Evolutionary conservation across 2,797 vertebrate species (phyloP), one percentile per base, ranked within the genome.

Genomic region (Pygocentrus nattereri): DNA sequence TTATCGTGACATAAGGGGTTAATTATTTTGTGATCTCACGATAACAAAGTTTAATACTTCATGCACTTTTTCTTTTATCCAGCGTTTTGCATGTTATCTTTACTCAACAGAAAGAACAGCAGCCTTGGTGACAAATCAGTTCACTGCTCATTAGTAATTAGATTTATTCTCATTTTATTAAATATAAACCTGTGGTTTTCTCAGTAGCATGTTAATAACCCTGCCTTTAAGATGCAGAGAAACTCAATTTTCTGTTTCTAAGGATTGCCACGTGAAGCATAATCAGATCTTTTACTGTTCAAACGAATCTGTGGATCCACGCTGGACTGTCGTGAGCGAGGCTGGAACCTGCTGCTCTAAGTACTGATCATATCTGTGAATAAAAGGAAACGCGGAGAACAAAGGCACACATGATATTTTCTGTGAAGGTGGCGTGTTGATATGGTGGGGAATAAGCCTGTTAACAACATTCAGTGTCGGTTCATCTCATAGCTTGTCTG

Each of bases 241-340:
- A 67, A 67, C 18, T n/a, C 64, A 67, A 44, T 67, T 47, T 47
- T 62, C 27, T 31, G 38, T 47, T 67, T 69, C 13, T 69, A 25
- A 23, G 21, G 64, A 67, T 67, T 31, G 23, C 34, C 13, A 12
- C 2, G 44, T 25, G 67, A 69, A 21, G 15, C 12, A 47, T 8
- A 69, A 47, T 47, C 67, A 69, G 59, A 59, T 59, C 11, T 56
- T 5, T 31, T 31, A 3, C 16, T 13, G 59, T 62, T 62, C 27
- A 62, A 31, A 62, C 13, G 16, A 62, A 62, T 31, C 16, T 27
- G 1, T 30, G 27, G 5, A 62, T 27, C 27, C 27, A 47, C 1
- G 41, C 67, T 25, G 41, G 11, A 23, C 34, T n/a, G 7, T 2
- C 13, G 31, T 23, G 67, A 64, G 7, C 41, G 64, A 38, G 34